Base-by-base conservation (phyloP, 1,140 invertebrate genomes). In the Lamellibrachia luymesi region DNA sequence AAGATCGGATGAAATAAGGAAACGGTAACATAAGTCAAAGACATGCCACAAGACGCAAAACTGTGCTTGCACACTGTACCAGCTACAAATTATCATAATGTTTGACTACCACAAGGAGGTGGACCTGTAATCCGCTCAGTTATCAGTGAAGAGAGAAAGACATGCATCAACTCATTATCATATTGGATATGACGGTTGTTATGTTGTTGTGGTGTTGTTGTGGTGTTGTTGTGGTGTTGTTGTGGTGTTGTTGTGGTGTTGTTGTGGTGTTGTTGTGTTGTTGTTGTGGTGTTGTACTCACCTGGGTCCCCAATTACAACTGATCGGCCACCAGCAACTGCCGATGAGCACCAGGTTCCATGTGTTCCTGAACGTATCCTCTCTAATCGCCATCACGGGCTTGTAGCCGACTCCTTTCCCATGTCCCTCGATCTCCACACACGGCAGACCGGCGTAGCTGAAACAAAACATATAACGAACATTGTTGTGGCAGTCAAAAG, bases 311-410 rank as follows among this genome's bases (percentile, higher is more conserved):
- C 99, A 99, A 96, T 99, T 99, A 95, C 99, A 99, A 96, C 99
- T 98, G 22, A 99, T 98, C 96, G 99, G 99, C 94, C 99, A 95
- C 99, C 99, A 99, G 6, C 98, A 98, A 2, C 98, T 99, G 0
- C 99, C 99, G 7, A 99, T 98, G 95, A 99, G 99, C 6, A 99
- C 99, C 6, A 99, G 99, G 96, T 99, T 99, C 99, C 99, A 99
- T 0, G 99, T 99, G 97, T 99, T 99, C 50, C 99, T 97, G 97
- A 99, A 99, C 10, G 98, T 97, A 95, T 98, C 99, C 99, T 94
- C 99, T 94, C 99, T 98, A 95, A 99, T 99, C 94, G 98, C 97
- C n/a, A 99, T 98, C 0, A 98, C 99, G 0, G 99, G 99, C 95
- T 99, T 98, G 96, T 99, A 99, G 80, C 99, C 99, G 1, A 99